Conservation (phyloP, 1,140 invertebrate species). For the Trypoxylus dichotomus region DNA sequence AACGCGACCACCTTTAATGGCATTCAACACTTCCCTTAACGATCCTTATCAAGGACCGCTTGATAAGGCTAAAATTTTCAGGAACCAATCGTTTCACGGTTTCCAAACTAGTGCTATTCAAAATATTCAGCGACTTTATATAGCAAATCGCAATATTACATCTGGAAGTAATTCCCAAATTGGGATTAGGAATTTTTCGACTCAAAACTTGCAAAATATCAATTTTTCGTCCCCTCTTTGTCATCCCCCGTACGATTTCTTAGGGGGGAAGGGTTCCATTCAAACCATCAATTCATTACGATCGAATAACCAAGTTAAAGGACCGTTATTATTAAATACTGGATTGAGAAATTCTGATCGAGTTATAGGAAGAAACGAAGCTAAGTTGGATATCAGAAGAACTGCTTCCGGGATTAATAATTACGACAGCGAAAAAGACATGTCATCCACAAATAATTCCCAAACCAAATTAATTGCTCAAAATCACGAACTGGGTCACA, state of each 20-base stretch:
- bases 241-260: slow-evolving; percentile 1
- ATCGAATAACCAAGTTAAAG: neutral
- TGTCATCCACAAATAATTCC: neutral
- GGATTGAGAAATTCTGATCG: slow-evolving; percentile 1
- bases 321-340: neutral
- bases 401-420: slow-evolving; percentile 43
- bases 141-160: neutral
- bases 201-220: slow-evolving; percentile 13
- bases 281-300: neutral
- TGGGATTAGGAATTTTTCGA: neutral
- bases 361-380: slow-evolving; percentile 42
- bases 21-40: slow-evolving; percentile 27
- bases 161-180: slow-evolving; percentile 26
- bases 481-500: neutral
- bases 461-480: neutral
- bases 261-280: neutral
- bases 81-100: slow-evolving; percentile 51
- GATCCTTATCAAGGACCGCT: neutral
- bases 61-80: slow-evolving; percentile 35
- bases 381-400: slow-evolving; percentile 37
- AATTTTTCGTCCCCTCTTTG: slow-evolving; percentile 26
- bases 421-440: neutral
- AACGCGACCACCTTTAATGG: slow-evolving; percentile 28
- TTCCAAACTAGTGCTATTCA: slow-evolving; percentile 39
- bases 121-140: neutral